Evolutionary conservation across 2,888 invertebrate genomes (phyloP), one percentile per base, ranked within the genome.

Genomic region (Drosophila neonasuta): DNA sequence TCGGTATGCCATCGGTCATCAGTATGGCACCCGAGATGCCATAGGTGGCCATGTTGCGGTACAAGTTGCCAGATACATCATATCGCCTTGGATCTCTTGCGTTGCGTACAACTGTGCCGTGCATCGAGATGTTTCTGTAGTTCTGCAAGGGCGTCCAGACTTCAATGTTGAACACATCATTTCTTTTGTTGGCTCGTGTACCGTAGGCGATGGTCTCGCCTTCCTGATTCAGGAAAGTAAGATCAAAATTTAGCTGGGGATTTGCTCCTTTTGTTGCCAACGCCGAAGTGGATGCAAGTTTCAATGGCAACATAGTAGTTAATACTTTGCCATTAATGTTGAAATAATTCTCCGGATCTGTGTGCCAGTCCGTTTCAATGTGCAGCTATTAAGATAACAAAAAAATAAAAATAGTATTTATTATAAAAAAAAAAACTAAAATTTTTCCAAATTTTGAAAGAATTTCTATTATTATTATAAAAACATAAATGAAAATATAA

Each of bases 321-420:
- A 73, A 65, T 0, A 91, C 71, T 60, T 79, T 88, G 7, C 88
- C 91, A 70, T 91, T 92, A 56, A 92, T 91, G 20, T 92, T 91
- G 0, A 93, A 81, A 78, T 91, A 90, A 4, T 91, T 90, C 6
- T 86, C 79, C 0, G 91, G 90, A 2, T 91, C 87, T 0, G 91
- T 91, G 0, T 92, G 91, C 93, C 93, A 93, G 1, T 91, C 90
- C 5, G 88, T 73, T 49, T 86, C 77, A 6, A 89, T 83, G 60
- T 83, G 80, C 1, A 90, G 67, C 90, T 90, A 6, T 0, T 3
- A 36, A 41, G 9, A 2, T 6, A 11, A n/a, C n/a, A 6, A 48
- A 2, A n/a, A 8, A 39, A 20, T 9, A 42, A 13, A 54, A 2
- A n/a, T 20, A 1, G 11, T 36, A n/a, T 11, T 36, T 3, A 36